Percentiles rank a stretch among this genome's conserved stretches.
phyloP scores from a whole-genome alignment of 2,888 invertebrate species.

The Pyrrhia umbra region DNA sequence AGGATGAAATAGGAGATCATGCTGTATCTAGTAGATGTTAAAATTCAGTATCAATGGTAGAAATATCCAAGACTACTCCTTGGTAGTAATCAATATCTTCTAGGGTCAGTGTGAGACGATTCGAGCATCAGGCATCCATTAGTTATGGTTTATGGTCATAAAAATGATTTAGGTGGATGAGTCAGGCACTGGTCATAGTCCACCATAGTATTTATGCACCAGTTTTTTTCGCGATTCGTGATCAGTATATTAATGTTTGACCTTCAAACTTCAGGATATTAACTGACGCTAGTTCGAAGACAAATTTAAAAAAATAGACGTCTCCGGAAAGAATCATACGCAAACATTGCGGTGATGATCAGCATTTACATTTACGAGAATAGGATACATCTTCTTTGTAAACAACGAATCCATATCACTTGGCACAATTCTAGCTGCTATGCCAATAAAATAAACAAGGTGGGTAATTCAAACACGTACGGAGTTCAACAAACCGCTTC shows the following conservation, averaged over 20 bases:
- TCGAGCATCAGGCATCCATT: too few species aligned
- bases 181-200: too few species aligned
- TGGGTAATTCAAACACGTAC: slow-evolving; percentile 26
- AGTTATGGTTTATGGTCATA: too few species aligned
- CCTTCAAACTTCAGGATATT: too few species aligned
- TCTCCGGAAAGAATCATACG: neutral
- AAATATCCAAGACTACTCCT: neutral
- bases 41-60: neutral
- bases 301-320: neutral
- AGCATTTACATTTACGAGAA: slow-evolving; percentile 12
- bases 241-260: too few species aligned
- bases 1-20: slow-evolving; percentile 8
- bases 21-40: neutral
- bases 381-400: slow-evolving; percentile 22
- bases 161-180: too few species aligned
- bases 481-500: slow-evolving; percentile 58
- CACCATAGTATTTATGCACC: too few species aligned
- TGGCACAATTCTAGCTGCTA: slow-evolving; percentile 51
- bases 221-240: too few species aligned
- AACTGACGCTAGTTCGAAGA: neutral
- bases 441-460: slow-evolving; percentile 48
- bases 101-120: too few species aligned
- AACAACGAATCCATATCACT: slow-evolving; percentile 47
- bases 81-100: neutral
- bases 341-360: slow-evolving; percentile 12